phyloP scores from a whole-genome alignment of 2,113 vertebrate species.

The Rhynchopsitta pachyrhyncha region DNA sequence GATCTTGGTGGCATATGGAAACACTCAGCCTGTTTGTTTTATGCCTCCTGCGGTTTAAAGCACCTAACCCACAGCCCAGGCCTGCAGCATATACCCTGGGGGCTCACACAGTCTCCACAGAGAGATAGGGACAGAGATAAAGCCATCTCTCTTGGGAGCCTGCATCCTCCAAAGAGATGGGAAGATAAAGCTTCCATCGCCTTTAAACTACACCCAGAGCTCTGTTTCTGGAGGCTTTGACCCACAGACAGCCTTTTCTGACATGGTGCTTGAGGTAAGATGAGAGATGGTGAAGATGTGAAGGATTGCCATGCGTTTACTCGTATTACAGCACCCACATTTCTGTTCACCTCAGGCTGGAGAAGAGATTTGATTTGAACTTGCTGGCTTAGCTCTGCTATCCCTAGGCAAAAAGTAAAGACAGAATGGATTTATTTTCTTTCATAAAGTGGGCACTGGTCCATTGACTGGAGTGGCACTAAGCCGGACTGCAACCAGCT shows the following conservation, averaged over 20 bases:
- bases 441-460: background rate
- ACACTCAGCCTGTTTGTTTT: background rate
- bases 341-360: background rate
- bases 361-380: background rate
- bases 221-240: background rate
- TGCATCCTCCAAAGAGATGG: background rate
- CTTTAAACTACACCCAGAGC: background rate
- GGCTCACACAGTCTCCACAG: background rate
- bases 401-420: background rate
- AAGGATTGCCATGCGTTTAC: background rate
- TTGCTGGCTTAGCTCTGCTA: background rate
- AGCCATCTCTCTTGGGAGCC: background rate
- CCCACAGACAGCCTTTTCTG: background rate
- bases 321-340: background rate
- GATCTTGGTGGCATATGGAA: background rate
- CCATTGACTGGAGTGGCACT: background rate
- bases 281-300: rapidly evolving
- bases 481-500: background rate
- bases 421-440: background rate
- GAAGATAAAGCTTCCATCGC: rapidly evolving
- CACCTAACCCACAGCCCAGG: background rate
- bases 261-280: background rate
- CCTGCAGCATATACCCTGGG: background rate
- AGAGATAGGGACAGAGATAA: background rate
- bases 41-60: background rate